phyloP scores from a whole-genome alignment of 2,888 invertebrate species.

The Drosophila anceps region DNA sequence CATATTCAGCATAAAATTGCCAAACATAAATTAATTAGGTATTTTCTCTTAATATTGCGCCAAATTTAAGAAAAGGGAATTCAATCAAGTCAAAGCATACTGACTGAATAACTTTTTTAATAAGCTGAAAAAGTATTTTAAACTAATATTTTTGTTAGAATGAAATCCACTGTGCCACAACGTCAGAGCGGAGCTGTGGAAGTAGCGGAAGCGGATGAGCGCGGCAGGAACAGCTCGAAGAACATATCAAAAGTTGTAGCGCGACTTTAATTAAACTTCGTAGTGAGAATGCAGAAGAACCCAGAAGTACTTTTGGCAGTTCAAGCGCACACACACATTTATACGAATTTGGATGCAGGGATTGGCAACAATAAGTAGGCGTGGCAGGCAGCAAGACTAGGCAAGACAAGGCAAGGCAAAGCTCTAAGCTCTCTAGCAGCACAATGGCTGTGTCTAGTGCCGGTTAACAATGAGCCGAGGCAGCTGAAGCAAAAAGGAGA shows the following conservation, averaged over 20 bases:
- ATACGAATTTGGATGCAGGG: conserved; percentile 32
- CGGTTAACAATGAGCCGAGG: conserved; percentile 50
- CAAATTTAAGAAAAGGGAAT: neutral
- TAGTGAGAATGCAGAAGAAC: conserved; percentile 57
- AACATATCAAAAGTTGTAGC: conserved; percentile 78
- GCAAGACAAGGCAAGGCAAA: conserved; percentile 18
- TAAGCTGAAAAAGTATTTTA: conserved; percentile 5
- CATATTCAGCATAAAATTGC: neutral
- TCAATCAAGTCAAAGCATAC: neutral
- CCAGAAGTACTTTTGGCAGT: conserved; percentile 75
- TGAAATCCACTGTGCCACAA: conserved; percentile 39
- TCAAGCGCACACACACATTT: conserved; percentile 49
- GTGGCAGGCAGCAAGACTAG: conserved; percentile 11
- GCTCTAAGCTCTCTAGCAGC: conserved; percentile 9
- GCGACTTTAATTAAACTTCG: conserved; percentile 79
- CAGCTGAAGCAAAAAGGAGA: conserved; percentile 19
- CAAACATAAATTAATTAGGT: neutral
- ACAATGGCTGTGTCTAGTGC: conserved; percentile 58
- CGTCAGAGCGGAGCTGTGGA: conserved; percentile 19
- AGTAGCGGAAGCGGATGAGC: conserved; percentile 66
- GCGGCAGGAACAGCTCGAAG: conserved; percentile 70
- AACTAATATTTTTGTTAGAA: conserved; percentile 1
- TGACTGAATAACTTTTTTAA: conserved; percentile 1
- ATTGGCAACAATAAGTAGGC: conserved; percentile 45
- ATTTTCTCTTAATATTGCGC: neutral